phyloP scores from a whole-genome alignment of 2,113 vertebrate genomes.

The Plotosus lineatus region DNA sequence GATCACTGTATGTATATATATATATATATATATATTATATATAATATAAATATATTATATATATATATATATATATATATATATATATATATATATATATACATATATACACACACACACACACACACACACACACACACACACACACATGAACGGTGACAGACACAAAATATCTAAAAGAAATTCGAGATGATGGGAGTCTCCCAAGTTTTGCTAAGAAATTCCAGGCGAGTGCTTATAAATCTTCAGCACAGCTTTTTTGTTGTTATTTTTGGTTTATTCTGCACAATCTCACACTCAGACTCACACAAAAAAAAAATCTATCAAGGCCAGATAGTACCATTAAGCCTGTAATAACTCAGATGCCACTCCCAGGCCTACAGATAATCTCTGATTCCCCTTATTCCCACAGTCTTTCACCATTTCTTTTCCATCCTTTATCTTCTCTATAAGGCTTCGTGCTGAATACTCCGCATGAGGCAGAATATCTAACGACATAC shows the following conservation, averaged over 20 bases:
- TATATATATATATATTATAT: too few relatives aligned
- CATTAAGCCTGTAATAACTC: slow-evolving; percentile 21
- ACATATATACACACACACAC: too few relatives aligned
- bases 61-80: too few relatives aligned
- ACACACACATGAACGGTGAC: background rate
- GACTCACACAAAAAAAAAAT: background rate
- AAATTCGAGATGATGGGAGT: background rate
- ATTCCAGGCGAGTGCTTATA: slow-evolving; percentile 25
- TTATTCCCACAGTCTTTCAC: background rate
- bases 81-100: too few relatives aligned
- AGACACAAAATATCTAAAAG: slow-evolving; percentile 36
- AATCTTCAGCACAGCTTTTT: background rate
- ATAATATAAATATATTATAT: too few relatives aligned
- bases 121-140: too few relatives aligned
- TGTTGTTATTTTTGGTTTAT: background rate
- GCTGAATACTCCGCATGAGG: slow-evolving; percentile 19
- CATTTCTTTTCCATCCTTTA: background rate
- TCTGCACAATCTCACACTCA: background rate
- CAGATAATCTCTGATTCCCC: background rate
- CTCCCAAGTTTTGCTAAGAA: background rate
- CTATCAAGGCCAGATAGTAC: background rate
- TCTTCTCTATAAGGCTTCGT: slow-evolving; percentile 7
- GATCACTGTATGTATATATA: too few relatives aligned
- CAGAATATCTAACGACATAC: slow-evolving; percentile 33
- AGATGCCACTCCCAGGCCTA: background rate